Evolutionary conservation across 2,797 vertebrate genomes (phyloP).

Genomic region (Sebastolobus altivelis): DNA sequence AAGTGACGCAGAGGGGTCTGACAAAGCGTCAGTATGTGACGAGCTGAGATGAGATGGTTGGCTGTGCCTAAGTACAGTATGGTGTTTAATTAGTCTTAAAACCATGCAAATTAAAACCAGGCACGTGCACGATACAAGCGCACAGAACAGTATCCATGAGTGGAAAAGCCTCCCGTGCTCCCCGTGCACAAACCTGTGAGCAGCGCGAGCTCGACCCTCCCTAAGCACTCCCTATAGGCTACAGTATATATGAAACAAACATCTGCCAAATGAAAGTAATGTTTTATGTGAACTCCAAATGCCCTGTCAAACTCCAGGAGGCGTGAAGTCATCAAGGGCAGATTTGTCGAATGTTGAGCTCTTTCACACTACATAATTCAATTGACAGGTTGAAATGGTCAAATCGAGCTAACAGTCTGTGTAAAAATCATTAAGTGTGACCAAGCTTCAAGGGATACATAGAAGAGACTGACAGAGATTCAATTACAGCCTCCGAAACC

Average conservation of each 20-base stretch:
- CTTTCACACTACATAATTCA: conserved; percentile 29
- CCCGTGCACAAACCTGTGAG: background rate
- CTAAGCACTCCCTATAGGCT: background rate
- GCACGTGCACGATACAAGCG: background rate
- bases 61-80: background rate
- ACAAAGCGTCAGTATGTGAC: background rate
- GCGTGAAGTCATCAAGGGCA: conserved; percentile 35
- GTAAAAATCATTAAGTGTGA: conserved; percentile 31
- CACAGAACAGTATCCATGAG: background rate
- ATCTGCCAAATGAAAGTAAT: conserved; percentile 8
- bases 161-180: background rate
- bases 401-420: conserved; percentile 19
- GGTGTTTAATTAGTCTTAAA: background rate
- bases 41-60: background rate
- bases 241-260: background rate
- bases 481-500: background rate
- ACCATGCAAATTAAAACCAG: background rate
- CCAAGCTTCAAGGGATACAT: conserved; percentile 10
- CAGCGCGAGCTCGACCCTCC: background rate
- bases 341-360: conserved; percentile 32
- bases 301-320: conserved; percentile 12
- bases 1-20: background rate
- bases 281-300: conserved; percentile 22
- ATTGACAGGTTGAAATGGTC: conserved; percentile 22
- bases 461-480: background rate